phyloP scores from a whole-genome alignment of 92 coral and sea anemone genomes.

The Plumapathes pennacea region DNA sequence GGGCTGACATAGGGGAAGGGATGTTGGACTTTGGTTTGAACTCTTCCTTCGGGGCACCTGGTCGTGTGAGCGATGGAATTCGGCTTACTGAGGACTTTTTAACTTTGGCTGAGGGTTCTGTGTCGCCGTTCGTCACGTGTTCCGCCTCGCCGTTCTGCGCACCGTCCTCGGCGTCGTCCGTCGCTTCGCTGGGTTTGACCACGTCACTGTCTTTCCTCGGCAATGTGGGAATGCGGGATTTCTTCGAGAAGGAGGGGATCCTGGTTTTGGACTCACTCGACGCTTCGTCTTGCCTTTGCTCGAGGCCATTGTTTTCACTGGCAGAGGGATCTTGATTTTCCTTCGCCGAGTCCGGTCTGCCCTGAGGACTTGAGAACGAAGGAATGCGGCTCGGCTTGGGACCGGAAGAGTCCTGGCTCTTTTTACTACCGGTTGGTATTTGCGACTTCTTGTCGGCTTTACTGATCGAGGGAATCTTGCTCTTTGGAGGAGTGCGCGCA shows the following conservation, averaged over 20 bases:
- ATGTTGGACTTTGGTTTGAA: conserved; percentile 15
- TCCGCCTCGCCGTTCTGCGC: no score
- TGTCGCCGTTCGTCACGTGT: conserved; percentile 3
- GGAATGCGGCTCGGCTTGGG: conserved; percentile 59
- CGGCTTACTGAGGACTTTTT: conserved; percentile 32
- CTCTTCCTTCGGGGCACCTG: not conserved
- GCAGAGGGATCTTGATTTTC: conserved; percentile 78
- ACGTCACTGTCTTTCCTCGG: conserved; percentile 41
- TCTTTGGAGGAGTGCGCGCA: conserved; percentile 64
- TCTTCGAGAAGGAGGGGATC: conserved; percentile 76
- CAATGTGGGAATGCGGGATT: conserved; percentile 56
- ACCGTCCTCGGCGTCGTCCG: conserved; percentile 24
- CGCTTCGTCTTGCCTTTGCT: conserved; percentile 33
- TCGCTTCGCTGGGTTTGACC: conserved; percentile 10
- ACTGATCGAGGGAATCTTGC: conserved; percentile 75
- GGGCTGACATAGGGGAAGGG: conserved; percentile 14
- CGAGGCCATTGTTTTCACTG: not conserved
- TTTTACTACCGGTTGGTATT: conserved; percentile 57
- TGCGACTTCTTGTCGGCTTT: conserved; percentile 63
- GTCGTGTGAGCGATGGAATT: conserved; percentile 56
- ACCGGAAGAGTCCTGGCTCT: conserved; percentile 31
- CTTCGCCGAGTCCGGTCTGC: conserved; percentile 73
- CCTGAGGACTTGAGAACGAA: conserved; percentile 23
- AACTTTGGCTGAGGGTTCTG: conserved; percentile 13
- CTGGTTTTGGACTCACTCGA: conserved; percentile 48